Conservation (phyloP, 2,113 vertebrate genomes). For the Cyprinodon brontotheroides region DNA sequence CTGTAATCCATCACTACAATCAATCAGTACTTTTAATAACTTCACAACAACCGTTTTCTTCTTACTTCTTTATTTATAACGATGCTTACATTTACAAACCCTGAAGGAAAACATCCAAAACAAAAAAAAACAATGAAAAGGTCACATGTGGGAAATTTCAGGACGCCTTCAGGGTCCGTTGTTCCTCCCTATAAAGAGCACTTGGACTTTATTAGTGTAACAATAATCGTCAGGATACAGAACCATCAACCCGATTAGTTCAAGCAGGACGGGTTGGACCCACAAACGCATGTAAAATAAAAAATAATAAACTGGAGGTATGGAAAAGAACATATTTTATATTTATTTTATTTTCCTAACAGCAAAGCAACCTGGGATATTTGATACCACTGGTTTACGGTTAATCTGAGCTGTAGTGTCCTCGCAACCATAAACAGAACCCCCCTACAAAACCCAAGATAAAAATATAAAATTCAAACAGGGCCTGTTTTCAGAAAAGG, state of each 20-base stretch:
- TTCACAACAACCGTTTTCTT: not conserved
- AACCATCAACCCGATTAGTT: not conserved
- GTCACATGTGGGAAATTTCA: slow-evolving; percentile 33
- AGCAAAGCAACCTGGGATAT: not conserved
- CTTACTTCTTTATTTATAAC: slow-evolving; percentile 68
- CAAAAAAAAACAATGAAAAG: slow-evolving; percentile 20
- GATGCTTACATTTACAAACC: slow-evolving; percentile 30
- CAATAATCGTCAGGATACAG: not conserved
- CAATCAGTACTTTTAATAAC: not conserved
- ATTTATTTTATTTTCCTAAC: too few species aligned
- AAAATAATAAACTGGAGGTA: not conserved
- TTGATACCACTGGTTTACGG: not conserved
- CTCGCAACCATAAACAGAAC: not conserved
- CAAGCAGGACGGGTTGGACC: too few species aligned
- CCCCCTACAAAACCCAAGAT: too few species aligned
- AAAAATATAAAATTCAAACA: not conserved
- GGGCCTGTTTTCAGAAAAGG: too few species aligned
- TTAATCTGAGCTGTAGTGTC: not conserved
- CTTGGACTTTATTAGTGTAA: slow-evolving; percentile 5
- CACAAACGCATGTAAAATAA: not conserved
- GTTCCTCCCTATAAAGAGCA: slow-evolving; percentile 9
- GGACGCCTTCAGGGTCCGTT: slow-evolving; percentile 6
- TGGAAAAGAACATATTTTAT: too few species aligned
- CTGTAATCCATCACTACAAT: not conserved
- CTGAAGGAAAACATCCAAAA: slow-evolving; percentile 36